phyloP scores from a whole-genome alignment of 30 jellyfish, hydroid and myxozoan genomes.

The Phacellophora camtschatica region DNA sequence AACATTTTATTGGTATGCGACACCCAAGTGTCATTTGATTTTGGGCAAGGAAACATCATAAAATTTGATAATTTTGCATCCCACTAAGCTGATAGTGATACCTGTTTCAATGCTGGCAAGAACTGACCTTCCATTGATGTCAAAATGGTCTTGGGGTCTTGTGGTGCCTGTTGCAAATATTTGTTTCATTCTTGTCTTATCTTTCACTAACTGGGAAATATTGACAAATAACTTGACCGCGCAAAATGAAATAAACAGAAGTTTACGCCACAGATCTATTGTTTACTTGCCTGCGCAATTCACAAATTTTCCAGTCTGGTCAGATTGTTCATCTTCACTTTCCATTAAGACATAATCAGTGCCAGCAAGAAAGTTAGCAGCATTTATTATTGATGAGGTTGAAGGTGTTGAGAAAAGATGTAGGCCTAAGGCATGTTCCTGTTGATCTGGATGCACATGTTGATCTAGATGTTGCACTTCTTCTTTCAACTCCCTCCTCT shows the following conservation, averaged over 20 bases:
- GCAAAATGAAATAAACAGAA: too few relatives aligned
- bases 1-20: not conserved
- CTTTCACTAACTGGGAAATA: too few relatives aligned
- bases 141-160: not conserved
- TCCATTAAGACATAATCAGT: not conserved
- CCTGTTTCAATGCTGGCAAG: constrained; percentile 12
- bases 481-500: too few relatives aligned
- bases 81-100: constrained; percentile 9
- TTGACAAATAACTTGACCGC: too few relatives aligned
- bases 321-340: not conserved
- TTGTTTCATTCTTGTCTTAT: not conserved
- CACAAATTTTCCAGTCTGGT: too few relatives aligned
- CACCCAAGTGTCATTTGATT: not conserved
- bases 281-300: too few relatives aligned
- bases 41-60: not conserved
- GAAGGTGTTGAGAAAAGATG: not conserved
- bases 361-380: too few relatives aligned
- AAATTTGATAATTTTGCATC: not conserved
- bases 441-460: too few relatives aligned
- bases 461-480: too few relatives aligned
- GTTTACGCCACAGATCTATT: too few relatives aligned
- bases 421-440: too few relatives aligned
- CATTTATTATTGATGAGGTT: too few relatives aligned
- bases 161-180: not conserved
- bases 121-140: not conserved